phyloP scores from a whole-genome alignment of 2,888 invertebrate genomes.

The Ptycholaimellus sp. region DNA sequence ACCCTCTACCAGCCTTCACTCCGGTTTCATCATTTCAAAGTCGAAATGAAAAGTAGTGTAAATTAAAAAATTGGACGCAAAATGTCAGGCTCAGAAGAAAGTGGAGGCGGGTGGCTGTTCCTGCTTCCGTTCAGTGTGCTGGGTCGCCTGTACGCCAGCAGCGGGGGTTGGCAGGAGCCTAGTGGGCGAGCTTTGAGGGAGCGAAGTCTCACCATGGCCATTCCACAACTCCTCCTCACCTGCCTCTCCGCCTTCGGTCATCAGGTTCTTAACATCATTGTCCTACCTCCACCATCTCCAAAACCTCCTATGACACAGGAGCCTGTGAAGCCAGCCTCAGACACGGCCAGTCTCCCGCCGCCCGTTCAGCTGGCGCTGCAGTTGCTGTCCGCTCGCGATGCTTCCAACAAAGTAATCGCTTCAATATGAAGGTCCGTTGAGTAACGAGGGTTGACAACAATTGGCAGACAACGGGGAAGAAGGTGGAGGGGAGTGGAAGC shows the following conservation, averaged over 20 bases:
- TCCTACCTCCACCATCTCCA: too few species aligned
- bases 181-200: conserved; percentile 49
- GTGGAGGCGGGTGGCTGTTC: conserved; percentile 31
- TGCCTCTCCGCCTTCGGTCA: conserved; percentile 64
- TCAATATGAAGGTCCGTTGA: too few species aligned
- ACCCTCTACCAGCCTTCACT: conserved; percentile 52
- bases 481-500: too few species aligned
- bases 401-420: too few species aligned
- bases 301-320: too few species aligned
- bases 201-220: conserved; percentile 57
- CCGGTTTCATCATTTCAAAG: conserved; percentile 3
- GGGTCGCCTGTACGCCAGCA: conserved; percentile 48
- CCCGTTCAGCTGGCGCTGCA: too few species aligned
- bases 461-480: too few species aligned
- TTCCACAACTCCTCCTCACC: conserved; percentile 55
- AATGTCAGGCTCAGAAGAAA: neutral
- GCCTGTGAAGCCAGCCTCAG: too few species aligned
- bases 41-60: neutral
- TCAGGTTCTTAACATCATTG: too few species aligned
- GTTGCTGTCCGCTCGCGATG: too few species aligned
- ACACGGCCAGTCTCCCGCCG: too few species aligned
- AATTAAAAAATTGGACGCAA: neutral
- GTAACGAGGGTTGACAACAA: too few species aligned
- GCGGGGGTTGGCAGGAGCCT: conserved; percentile 44
- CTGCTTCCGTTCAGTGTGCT: conserved; percentile 48